phyloP scores from a whole-genome alignment of 2,113 vertebrate species.

The Gymnogyps californianus region DNA sequence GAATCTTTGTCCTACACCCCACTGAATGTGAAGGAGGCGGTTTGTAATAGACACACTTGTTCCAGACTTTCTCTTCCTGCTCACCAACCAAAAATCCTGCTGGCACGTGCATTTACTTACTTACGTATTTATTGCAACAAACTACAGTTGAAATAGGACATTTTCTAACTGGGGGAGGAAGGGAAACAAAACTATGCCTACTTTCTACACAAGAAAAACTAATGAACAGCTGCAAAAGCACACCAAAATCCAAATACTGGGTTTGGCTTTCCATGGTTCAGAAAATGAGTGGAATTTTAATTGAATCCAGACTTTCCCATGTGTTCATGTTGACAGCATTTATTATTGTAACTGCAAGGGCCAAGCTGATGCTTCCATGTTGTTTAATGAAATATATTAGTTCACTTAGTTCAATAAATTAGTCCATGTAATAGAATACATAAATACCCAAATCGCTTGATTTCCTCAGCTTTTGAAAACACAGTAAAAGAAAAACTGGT shows the following conservation, averaged over 20 bases:
- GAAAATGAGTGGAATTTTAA: slow-evolving; percentile 64
- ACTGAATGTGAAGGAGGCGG: not conserved
- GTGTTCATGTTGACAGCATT: slow-evolving; percentile 40
- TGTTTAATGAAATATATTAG: slow-evolving; percentile 1
- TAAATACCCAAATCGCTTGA: not conserved
- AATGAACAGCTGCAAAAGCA: slow-evolving; percentile 48
- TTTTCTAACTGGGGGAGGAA: not conserved
- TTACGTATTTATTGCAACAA: not conserved
- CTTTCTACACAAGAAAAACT: slow-evolving; percentile 16
- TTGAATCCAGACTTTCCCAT: slow-evolving; percentile 37
- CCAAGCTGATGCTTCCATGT: not conserved
- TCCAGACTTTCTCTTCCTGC: not conserved
- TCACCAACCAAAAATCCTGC: not conserved
- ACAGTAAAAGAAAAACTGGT: not conserved
- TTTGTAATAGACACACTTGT: not conserved
- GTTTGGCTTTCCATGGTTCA: slow-evolving; percentile 25
- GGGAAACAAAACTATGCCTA: not conserved
- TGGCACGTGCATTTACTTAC: not conserved
- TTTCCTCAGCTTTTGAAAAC: not conserved
- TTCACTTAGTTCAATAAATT: not conserved
- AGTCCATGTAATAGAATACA: not conserved
- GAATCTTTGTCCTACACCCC: not conserved
- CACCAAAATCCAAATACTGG: slow-evolving; percentile 7
- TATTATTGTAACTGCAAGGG: slow-evolving; percentile 27
- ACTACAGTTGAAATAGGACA: not conserved